These are phyloP conservation scores for Martes martes DNA, from an alignment of 2,113 vertebrate species.

Conservation along the genomic window DNA sequence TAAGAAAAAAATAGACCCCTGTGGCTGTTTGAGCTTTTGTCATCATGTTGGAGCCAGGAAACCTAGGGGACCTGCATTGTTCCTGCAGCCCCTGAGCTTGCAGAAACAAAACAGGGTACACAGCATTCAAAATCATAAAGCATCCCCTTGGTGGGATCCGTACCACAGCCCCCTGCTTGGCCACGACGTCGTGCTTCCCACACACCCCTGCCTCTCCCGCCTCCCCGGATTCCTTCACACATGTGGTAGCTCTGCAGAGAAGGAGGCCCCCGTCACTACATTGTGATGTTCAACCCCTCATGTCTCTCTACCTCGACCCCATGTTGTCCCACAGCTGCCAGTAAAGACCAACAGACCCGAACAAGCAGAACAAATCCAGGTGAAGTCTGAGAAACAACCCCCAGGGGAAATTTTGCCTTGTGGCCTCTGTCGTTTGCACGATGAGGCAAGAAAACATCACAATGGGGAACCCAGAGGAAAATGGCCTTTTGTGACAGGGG, in stretches of 20 bases:
- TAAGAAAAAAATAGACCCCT: not conserved
- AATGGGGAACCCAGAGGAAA: not conserved
- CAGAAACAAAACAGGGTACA: not conserved
- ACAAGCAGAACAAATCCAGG: not conserved
- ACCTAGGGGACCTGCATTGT: not conserved
- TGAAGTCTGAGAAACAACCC: not conserved
- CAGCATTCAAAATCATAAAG: not conserved
- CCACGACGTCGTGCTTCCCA: not conserved
- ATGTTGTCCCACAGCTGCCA: not conserved
- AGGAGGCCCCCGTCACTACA: not conserved
- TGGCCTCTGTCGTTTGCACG: not conserved
- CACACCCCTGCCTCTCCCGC: fast-evolving
- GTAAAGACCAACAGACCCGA: not conserved
- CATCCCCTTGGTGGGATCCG: not conserved
- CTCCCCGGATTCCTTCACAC: not conserved
- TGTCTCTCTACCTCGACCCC: not conserved
- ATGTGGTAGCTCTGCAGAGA: not conserved
- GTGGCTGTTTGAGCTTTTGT: constrained; percentile 41
- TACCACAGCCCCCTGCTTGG: not conserved
- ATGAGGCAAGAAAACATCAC: not conserved
- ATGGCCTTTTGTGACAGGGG: not conserved
- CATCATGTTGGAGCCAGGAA: not conserved
- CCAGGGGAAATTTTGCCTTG: not conserved
- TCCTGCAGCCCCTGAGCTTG: not conserved
- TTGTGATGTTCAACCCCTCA: not conserved